These are phyloP conservation scores for Labrus mixtus DNA, from an alignment of 2,113 vertebrate species.

Conservation along the genomic window DNA sequence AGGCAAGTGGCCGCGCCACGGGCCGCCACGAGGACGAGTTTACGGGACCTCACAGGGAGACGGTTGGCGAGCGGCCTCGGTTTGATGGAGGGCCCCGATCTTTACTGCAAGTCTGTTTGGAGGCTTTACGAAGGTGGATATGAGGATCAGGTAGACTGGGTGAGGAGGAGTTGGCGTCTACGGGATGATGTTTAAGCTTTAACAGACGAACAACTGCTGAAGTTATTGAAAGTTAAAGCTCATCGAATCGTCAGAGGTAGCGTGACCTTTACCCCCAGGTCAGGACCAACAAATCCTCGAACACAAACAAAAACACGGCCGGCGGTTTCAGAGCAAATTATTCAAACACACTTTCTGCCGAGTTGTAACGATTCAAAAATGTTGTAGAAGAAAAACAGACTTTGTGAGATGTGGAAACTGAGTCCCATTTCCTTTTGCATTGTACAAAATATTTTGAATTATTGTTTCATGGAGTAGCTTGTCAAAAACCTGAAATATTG, in stretches of 20 bases:
- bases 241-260: not conserved
- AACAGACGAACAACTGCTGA: conserved; percentile 48
- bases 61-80: not conserved
- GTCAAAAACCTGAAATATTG: too few species aligned
- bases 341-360: too few species aligned
- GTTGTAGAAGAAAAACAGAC: too few species aligned
- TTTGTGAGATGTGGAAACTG: too few species aligned
- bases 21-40: conserved; percentile 63
- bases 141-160: conserved; percentile 35
- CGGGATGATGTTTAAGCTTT: conserved; percentile 46
- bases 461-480: too few species aligned
- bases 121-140: conserved; percentile 45
- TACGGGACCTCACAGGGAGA: conserved; percentile 74
- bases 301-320: not conserved
- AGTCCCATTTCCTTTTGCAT: too few species aligned
- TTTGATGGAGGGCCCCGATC: conserved; percentile 29
- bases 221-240: conserved; percentile 17
- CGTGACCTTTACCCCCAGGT: conserved; percentile 19
- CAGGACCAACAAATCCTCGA: not conserved
- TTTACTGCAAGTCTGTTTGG: conserved; percentile 45
- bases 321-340: too few species aligned
- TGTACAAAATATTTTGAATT: too few species aligned
- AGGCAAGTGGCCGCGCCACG: conserved; percentile 56
- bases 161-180: conserved; percentile 35
- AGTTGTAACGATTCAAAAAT: too few species aligned